Percentiles rank a stretch among this genome's conserved stretches.
Evolutionary conservation across 2,888 invertebrate genomes (phyloP).

Genomic region (Polyploca ridens): DNA sequence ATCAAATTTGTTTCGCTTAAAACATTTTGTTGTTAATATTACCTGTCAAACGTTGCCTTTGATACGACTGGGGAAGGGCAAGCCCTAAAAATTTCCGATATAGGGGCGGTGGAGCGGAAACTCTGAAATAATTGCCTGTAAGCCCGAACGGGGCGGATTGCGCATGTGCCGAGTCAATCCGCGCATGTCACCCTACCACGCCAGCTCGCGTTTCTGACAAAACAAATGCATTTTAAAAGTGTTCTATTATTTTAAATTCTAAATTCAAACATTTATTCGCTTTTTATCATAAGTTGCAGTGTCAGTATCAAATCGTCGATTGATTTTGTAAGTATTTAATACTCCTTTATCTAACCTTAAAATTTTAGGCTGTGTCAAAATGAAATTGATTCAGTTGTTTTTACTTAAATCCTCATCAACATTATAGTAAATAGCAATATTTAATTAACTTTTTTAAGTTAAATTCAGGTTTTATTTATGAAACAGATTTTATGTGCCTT

Average conservation of each 20-base stretch:
- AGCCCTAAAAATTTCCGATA: constrained; percentile 70
- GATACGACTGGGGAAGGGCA: constrained; percentile 47
- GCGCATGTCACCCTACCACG: constrained; percentile 64
- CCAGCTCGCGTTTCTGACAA: constrained; percentile 54
- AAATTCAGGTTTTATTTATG: not conserved
- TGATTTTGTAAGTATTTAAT: not conserved
- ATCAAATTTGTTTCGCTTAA: not conserved
- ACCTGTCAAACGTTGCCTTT: constrained; percentile 39
- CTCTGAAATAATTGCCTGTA: constrained; percentile 68
- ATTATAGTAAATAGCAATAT: not conserved
- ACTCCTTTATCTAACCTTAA: constrained; percentile 33
- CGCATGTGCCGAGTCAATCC: constrained; percentile 62
- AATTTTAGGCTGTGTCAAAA: constrained; percentile 29
- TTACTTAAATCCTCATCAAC: constrained; percentile 27
- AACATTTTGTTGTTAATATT: constrained; percentile 33
- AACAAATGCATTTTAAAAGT: constrained; percentile 55
- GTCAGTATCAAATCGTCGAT: not conserved
- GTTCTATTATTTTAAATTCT: constrained; percentile 29
- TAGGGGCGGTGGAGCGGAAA: constrained; percentile 63
- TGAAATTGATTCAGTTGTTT: constrained; percentile 37
- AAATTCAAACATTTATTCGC: constrained; percentile 26
- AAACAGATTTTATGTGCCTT: not conserved
- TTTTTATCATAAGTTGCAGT: constrained; percentile 2
- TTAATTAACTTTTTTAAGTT: not conserved
- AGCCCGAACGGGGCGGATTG: constrained; percentile 28